These are phyloP conservation scores for Periplaneta americana DNA, from an alignment of 1,140 invertebrate genomes.

Conservation along the genomic window DNA sequence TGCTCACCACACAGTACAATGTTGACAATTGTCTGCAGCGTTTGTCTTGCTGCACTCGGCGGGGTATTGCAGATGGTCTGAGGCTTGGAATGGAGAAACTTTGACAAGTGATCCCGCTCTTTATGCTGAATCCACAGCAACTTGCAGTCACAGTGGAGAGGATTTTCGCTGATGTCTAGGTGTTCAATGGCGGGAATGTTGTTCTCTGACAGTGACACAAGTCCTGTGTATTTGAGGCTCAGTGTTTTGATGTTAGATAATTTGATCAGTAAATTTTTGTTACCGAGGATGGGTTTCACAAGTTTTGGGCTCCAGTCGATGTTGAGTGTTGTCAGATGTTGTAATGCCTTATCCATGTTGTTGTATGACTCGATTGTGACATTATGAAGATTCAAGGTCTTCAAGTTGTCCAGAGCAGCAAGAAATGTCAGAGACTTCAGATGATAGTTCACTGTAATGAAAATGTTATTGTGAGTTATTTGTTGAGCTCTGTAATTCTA, in stretches of 20 bases:
- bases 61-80: not conserved
- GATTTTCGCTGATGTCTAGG: constrained; percentile 9
- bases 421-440: not conserved
- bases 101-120: not conserved
- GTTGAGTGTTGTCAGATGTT: not conserved
- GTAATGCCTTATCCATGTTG: not conserved
- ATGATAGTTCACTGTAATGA: not conserved
- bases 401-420: not conserved
- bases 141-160: constrained; percentile 4
- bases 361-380: not conserved
- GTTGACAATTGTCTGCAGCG: not conserved
- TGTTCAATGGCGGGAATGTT: not conserved
- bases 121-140: not conserved
- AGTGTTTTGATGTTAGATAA: not conserved
- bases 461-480: too few relatives aligned
- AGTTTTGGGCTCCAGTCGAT: not conserved
- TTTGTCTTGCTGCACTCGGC: not conserved
- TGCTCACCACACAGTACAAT: not conserved
- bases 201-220: not conserved
- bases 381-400: not conserved
- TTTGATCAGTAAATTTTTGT: not conserved
- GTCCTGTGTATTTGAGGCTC: not conserved
- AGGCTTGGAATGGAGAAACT: not conserved
- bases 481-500: too few relatives aligned
- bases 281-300: not conserved